These are phyloP conservation scores for Channa striata DNA, from an alignment of 2,797 vertebrate species.

Conservation along the genomic window DNA sequence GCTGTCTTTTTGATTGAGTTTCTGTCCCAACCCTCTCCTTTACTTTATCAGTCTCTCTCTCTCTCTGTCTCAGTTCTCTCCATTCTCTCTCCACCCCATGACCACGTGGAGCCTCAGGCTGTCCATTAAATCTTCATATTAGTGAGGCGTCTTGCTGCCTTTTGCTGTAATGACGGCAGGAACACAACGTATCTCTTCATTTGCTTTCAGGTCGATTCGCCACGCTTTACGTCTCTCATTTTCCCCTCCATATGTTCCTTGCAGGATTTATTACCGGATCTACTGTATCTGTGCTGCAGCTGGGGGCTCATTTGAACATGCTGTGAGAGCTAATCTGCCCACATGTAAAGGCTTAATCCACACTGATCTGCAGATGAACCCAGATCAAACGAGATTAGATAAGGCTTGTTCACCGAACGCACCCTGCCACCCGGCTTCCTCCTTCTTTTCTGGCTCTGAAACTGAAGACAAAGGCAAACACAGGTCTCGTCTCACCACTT, in stretches of 20 bases:
- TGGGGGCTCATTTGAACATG: constrained; percentile 28
- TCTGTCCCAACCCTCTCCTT: background rate
- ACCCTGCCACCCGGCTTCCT: background rate
- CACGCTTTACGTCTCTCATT: constrained; percentile 51
- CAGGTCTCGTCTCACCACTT: background rate
- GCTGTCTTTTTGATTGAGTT: constrained; percentile 19
- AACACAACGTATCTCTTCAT: constrained; percentile 38
- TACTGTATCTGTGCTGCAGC: constrained; percentile 35
- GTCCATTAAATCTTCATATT: constrained; percentile 64
- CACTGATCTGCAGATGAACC: constrained; percentile 67
- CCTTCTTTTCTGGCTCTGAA: constrained; percentile 17
- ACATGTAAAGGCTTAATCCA: constrained; percentile 63
- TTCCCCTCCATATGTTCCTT: constrained; percentile 41
- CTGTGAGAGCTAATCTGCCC: constrained; percentile 61
- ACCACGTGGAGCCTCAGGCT: constrained; percentile 47
- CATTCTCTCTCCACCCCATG: constrained; percentile 21
- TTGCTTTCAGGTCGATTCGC: constrained; percentile 59
- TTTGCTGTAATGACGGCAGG: constrained; percentile 45
- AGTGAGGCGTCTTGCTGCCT: constrained; percentile 28
- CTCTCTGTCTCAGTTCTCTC: background rate
- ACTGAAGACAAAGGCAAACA: constrained; percentile 17
- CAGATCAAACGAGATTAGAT: constrained; percentile 68
- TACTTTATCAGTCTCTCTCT: constrained; percentile 16
- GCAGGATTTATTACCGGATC: constrained; percentile 42
- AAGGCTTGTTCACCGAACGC: constrained; percentile 45